Percentiles rank a stretch among this genome's conserved stretches.
phyloP scores from a whole-genome alignment of 2,888 invertebrate genomes.

The Pollenia labialis region DNA sequence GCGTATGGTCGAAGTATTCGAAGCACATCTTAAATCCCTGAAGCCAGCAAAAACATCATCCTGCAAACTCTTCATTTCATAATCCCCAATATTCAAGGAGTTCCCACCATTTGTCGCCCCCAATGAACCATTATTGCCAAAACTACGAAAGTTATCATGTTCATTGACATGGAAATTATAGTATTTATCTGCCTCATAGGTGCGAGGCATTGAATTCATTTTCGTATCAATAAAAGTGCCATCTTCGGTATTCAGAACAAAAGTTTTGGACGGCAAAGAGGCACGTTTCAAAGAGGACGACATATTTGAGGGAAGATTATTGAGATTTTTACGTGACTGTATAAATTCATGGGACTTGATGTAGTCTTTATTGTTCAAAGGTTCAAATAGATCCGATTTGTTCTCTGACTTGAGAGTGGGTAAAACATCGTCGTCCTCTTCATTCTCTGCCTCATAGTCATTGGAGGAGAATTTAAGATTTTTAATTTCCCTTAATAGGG shows the following conservation, averaged over 20 bases:
- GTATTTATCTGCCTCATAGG: slow-evolving; percentile 90
- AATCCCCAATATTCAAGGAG: slow-evolving; percentile 75
- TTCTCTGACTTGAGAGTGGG: slow-evolving; percentile 1
- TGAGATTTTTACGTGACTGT: slow-evolving; percentile 66
- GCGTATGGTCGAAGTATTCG: slow-evolving; percentile 90
- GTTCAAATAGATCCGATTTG: slow-evolving; percentile 9
- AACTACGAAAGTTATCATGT: slow-evolving; percentile 80
- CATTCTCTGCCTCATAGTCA: slow-evolving; percentile 75
- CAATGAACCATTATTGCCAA: slow-evolving; percentile 71
- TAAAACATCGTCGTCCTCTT: slow-evolving; percentile 54
- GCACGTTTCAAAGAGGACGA: slow-evolving; percentile 69
- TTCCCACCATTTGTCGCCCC: slow-evolving; percentile 58
- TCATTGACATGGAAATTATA: slow-evolving; percentile 94
- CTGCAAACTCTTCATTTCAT: slow-evolving; percentile 75
- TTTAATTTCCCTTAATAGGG: slow-evolving; percentile 89
- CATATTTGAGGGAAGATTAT: slow-evolving; percentile 24
- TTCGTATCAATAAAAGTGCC: slow-evolving; percentile 77
- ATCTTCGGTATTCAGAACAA: slow-evolving; percentile 76
- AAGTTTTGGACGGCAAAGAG: slow-evolving; percentile 76
- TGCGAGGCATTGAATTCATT: slow-evolving; percentile 80
- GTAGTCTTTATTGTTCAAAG: slow-evolving; percentile 60
- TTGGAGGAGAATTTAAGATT: slow-evolving; percentile 84
- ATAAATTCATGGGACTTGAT: slow-evolving; percentile 70
- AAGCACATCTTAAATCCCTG: slow-evolving; percentile 88
- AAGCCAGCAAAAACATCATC: slow-evolving; percentile 92